phyloP scores from a whole-genome alignment of 1,140 invertebrate genomes.

The Homalodisca vitripennis region DNA sequence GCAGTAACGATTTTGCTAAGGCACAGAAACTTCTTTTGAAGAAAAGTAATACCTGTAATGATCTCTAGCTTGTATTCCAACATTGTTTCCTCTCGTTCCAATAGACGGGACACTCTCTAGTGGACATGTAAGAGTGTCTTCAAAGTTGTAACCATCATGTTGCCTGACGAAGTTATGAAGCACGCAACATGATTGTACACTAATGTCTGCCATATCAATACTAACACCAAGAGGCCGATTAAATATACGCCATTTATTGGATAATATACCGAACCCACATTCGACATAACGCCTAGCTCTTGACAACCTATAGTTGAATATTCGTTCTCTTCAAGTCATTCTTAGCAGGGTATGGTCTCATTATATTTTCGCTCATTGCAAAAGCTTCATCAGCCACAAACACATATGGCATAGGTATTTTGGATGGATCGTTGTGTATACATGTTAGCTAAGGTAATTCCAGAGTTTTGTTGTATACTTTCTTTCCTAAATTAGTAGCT shows the following conservation, averaged over 20 bases:
- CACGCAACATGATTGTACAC: neutral
- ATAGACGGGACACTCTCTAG: neutral
- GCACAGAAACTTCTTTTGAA: slow-evolving; percentile 4
- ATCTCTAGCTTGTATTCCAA: slow-evolving; percentile 2
- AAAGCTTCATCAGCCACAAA: slow-evolving; percentile 55
- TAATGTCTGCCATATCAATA: neutral
- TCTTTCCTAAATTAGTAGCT: slow-evolving; percentile 31
- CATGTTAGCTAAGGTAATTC: slow-evolving; percentile 41
- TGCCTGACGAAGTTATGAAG: slow-evolving; percentile 12
- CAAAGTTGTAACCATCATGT: slow-evolving; percentile 11
- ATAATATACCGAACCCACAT: slow-evolving; percentile 41
- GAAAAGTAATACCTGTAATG: slow-evolving; percentile 1
- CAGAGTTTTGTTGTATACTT: slow-evolving; percentile 32
- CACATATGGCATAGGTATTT: slow-evolving; percentile 43
- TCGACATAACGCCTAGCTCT: slow-evolving; percentile 35
- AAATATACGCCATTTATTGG: slow-evolving; percentile 45
- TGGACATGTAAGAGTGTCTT: slow-evolving; percentile 20
- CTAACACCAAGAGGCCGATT: slow-evolving; percentile 34
- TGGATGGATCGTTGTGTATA: slow-evolving; percentile 40
- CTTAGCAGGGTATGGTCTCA: slow-evolving; percentile 49
- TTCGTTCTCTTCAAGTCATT: slow-evolving; percentile 41
- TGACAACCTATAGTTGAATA: slow-evolving; percentile 46
- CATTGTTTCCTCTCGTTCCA: slow-evolving; percentile 1
- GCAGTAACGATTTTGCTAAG: slow-evolving; percentile 1
- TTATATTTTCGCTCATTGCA: slow-evolving; percentile 46